A percentile compares a stretch with the other conserved stretches of the same genome.
Evolutionary conservation across 2,797 vertebrate species (phyloP).

Genomic region (Cichlasoma orientale): DNA sequence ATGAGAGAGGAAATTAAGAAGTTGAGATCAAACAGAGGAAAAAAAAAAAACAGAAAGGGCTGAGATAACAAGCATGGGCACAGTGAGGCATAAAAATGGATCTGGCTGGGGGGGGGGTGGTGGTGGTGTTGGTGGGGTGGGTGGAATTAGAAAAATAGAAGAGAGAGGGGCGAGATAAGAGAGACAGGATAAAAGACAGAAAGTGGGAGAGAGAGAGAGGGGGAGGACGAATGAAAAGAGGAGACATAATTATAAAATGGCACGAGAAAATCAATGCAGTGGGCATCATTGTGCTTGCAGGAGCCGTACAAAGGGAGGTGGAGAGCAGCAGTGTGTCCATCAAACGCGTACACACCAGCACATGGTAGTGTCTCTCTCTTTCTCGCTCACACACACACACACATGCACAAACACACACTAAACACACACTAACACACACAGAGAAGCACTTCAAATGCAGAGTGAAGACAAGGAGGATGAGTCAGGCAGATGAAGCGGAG

Average conservation of each 20-base stretch:
- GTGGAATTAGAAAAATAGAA: conserved; percentile 72
- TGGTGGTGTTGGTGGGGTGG: conserved; percentile 8
- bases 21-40: conserved; percentile 68
- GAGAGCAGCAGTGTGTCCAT: conserved; percentile 56
- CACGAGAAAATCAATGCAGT: conserved; percentile 69
- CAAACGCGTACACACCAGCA: conserved; percentile 32
- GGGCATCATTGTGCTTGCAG: conserved; percentile 61
- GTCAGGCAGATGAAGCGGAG: conserved; percentile 52
- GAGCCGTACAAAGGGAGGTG: conserved; percentile 51
- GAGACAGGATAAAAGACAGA: conserved; percentile 59
- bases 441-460: conserved; percentile 43
- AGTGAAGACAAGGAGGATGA: conserved; percentile 59
- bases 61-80: conserved; percentile 72
- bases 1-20: conserved; percentile 77
- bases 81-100: conserved; percentile 72
- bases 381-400: background rate
- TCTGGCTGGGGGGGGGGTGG: conserved; percentile 36
- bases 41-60: conserved; percentile 47
- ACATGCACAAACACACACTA: background rate
- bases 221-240: conserved; percentile 45
- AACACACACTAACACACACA: conserved; percentile 28
- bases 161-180: conserved; percentile 60
- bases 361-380: background rate
- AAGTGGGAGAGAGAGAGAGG: background rate
- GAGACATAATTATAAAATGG: conserved; percentile 74